Evolutionary conservation across 2,797 vertebrate genomes (phyloP).

Genomic region (Mormyrops attenuatus): DNA sequence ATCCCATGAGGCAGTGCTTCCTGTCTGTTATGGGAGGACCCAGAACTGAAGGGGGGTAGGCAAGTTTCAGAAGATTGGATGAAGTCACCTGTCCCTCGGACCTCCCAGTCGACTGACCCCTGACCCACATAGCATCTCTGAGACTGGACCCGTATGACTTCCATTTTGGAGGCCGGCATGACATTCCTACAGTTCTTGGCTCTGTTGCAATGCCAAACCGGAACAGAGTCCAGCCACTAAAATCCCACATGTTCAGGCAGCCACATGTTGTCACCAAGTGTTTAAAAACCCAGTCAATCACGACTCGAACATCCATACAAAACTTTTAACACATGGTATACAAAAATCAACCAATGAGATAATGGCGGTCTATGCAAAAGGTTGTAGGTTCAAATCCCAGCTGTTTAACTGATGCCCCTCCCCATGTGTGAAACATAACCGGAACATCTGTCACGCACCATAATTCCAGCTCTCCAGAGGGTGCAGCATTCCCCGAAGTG

Average conservation of each 20-base stretch:
- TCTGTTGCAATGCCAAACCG: neutral
- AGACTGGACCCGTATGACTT: neutral
- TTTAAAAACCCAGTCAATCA: neutral
- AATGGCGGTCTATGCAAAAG: neutral
- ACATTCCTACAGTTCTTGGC: neutral
- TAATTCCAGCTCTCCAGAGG: neutral
- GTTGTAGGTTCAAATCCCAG: neutral
- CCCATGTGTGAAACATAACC: neutral
- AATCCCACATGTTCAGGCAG: neutral
- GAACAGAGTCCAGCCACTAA: neutral
- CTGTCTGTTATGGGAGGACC: neutral
- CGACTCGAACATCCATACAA: neutral
- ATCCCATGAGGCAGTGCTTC: neutral
- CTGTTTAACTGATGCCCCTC: neutral
- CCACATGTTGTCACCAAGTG: neutral
- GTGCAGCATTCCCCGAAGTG: neutral
- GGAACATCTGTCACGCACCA: neutral
- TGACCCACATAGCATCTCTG: neutral
- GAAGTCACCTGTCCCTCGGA: neutral
- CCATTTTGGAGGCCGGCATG: neutral
- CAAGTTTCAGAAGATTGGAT: neutral
- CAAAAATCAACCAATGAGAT: neutral
- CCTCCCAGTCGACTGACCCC: neutral
- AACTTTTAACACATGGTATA: neutral
- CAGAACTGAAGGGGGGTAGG: neutral